Conservation (phyloP, 1,140 invertebrate genomes). For the Sipha flava region DNA sequence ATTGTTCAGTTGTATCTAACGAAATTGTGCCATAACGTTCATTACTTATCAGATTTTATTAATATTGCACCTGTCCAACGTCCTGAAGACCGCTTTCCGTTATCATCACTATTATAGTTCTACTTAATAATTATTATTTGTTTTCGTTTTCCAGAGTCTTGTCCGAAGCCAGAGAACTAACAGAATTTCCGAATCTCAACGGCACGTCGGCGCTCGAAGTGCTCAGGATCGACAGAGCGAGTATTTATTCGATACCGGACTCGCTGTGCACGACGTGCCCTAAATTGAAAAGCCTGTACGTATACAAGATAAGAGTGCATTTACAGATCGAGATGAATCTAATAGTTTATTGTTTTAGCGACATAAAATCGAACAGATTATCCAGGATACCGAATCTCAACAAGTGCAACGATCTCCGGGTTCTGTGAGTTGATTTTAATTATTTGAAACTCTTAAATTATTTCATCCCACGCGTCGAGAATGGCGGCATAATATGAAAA, state of each 20-base stretch:
- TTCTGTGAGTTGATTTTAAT: constrained; percentile 74
- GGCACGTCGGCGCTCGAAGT: constrained; percentile 67
- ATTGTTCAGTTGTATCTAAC: too few species aligned
- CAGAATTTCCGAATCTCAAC: constrained; percentile 70
- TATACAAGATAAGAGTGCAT: too few species aligned
- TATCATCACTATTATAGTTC: too few species aligned
- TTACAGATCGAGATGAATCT: too few species aligned
- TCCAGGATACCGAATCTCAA: constrained; percentile 60
- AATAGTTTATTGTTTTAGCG: constrained; percentile 62
- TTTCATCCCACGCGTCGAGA: too few species aligned
- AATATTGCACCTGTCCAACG: too few species aligned
- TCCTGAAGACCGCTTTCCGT: too few species aligned
- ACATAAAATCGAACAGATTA: constrained; percentile 73
- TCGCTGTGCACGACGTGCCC: constrained; percentile 69
- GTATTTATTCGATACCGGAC: constrained; percentile 58
- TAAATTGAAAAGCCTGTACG: constrained; percentile 77
- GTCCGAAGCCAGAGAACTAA: constrained; percentile 71
- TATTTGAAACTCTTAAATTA: too few species aligned
- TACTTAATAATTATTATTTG: background rate
- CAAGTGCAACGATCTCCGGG: constrained; percentile 64
- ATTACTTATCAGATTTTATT: background rate
- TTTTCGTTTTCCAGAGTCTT: constrained; percentile 56
- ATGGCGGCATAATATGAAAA: too few species aligned
- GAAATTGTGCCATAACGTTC: too few species aligned
- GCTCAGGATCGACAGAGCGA: constrained; percentile 71